Evolutionary conservation across 2,888 invertebrate species (phyloP), one percentile per base, ranked within the genome.

Genomic region (Lysandra bellargus): DNA sequence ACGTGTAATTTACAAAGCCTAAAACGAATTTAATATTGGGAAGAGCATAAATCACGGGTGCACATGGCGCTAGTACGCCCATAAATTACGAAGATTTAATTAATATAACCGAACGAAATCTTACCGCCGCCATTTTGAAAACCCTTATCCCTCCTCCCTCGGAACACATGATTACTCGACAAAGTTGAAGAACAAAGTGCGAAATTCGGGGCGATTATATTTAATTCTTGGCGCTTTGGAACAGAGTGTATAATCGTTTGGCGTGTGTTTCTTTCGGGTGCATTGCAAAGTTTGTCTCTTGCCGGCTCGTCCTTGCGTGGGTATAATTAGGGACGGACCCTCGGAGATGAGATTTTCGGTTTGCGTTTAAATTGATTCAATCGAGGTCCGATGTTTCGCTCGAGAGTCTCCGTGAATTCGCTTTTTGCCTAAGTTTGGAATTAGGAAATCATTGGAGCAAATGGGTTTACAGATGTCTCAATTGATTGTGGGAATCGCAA

Each of bases 41-140:
- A 91, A 91, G 91, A 88, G 89, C 87, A 93, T 94, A 92, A 92
- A 93, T 93, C 90, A 91, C 84, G 85, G 83, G 86, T 87, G 84
- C 92, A 92, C 87, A 90, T 91, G 92, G 85, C 88, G 87, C 89
- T 85, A 87, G 86, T 86, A 85, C 88, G 86, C 87, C 88, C 91
- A 92, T 94, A 94, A 94, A 94, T 94, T 92, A 94, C 89, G 90
- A 93, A 93, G 93, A 93, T 93, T 94, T 93, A 94, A 94, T 94
- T 93, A 93, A 92, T 93, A 90, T 91, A 89, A 88, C 91, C 88
- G 90, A 90, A 92, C 92, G 89, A 93, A 94, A 94, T 94, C 94
- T 94, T 94, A 94, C 90, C 88, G 87, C 88, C 88, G 93, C 94
- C 94, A 93, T 94, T 90, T 94, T 94, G 92, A 84, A 88, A 84